These are phyloP conservation scores for Ophion ellenae DNA, from an alignment of 2,888 invertebrate species.

Conservation along the genomic window DNA sequence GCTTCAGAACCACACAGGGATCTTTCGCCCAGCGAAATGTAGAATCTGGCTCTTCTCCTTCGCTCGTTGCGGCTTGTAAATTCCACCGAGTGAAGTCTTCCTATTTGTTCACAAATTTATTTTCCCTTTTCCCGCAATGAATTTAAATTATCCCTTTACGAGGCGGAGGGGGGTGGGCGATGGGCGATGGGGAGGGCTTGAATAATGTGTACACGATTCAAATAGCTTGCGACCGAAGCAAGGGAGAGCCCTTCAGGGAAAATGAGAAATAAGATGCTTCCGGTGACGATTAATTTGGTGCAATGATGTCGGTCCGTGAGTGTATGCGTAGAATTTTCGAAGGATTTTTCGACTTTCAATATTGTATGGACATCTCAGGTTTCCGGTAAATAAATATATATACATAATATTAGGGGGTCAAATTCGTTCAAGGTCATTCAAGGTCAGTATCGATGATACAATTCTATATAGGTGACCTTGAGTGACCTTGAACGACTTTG, in stretches of 20 bases:
- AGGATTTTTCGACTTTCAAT: background rate
- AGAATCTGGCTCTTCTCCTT: conserved; percentile 60
- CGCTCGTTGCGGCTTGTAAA: conserved; percentile 51
- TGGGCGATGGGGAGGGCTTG: conserved; percentile 1
- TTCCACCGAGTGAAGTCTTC: conserved; percentile 50
- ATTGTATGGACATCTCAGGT: too few species aligned
- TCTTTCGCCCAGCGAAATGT: conserved; percentile 52
- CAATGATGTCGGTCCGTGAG: background rate
- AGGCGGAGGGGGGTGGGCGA: background rate
- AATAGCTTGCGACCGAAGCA: conserved; percentile 22
- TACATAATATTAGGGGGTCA: too few species aligned
- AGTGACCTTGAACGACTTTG: too few species aligned
- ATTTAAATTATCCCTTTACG: conserved; percentile 46
- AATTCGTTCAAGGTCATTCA: too few species aligned
- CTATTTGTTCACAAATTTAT: conserved; percentile 64
- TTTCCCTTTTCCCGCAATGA: conserved; percentile 54
- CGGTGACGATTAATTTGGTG: conserved; percentile 9
- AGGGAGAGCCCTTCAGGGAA: background rate
- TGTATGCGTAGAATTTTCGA: background rate
- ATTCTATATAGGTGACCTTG: too few species aligned
- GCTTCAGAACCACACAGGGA: conserved; percentile 16
- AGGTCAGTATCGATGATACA: too few species aligned
- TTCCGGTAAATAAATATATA: background rate
- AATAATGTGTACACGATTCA: conserved; percentile 47
- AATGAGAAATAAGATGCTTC: background rate